A percentile compares a stretch with the other conserved stretches of the same genome.
Conservation (phyloP, 2,113 vertebrate genomes). For the Thamnaconus septentrionalis region DNA sequence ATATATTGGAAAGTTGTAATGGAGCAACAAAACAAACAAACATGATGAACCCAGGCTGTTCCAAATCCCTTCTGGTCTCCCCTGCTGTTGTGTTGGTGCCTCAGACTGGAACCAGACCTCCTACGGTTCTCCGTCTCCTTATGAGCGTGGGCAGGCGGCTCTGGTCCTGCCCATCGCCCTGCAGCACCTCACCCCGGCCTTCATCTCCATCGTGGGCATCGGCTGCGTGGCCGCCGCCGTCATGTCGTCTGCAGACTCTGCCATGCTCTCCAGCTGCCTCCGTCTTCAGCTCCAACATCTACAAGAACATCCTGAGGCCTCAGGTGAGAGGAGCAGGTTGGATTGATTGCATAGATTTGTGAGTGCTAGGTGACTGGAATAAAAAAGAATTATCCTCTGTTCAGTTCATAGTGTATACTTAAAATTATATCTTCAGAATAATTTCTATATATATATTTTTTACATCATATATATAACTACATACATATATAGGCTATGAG, state of each 20-base stretch:
- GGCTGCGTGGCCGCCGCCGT: constrained; percentile 5
- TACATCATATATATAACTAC: no score
- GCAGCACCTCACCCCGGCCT: constrained; percentile 3
- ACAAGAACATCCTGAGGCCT: constrained; percentile 1
- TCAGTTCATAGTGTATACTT: no score
- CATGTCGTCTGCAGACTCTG: constrained; percentile 8
- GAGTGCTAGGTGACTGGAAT: no score
- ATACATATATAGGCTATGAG: no score
- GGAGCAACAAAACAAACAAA: no score
- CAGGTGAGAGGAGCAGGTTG: not conserved
- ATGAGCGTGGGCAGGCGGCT: constrained; percentile 1
- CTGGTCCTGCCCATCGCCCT: not conserved
- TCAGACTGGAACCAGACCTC: constrained; percentile 7
- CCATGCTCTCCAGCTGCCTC: constrained; percentile 2
- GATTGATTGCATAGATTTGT: not conserved
- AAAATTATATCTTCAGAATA: no score
- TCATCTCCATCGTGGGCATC: not conserved
- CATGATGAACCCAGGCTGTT: no score
- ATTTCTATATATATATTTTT: no score
- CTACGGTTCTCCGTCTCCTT: constrained; percentile 5
- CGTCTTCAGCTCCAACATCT: not conserved
- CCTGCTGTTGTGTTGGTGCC: not conserved
- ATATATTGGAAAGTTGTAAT: no score
- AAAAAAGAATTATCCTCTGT: no score
- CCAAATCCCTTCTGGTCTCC: not conserved